Evolutionary conservation across 2,113 vertebrate species (phyloP), one percentile per base, ranked within the genome.

Genomic region (Hydrolagus affinis): DNA sequence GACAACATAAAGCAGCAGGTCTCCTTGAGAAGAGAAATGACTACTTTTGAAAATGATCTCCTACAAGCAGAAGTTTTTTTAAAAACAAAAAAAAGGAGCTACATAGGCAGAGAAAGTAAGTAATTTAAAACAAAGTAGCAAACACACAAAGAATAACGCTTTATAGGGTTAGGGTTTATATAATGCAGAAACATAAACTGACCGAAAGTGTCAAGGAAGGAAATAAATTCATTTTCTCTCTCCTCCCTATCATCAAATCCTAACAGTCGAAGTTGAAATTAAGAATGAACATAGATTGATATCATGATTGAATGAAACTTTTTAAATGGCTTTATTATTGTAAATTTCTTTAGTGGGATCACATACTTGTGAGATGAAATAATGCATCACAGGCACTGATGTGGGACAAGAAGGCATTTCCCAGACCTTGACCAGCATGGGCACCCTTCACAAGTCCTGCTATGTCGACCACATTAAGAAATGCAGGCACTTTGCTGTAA

Each of bases 371-470:
- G 93, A 99, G 96, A 91, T 99, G 97, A 93, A 98, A 98, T 91
- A 99, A 97, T 86, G 90, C 94, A 75, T 99, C 98, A 86, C 98
- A 99, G 89, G 98, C 98, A 23, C 96, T 98, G 92, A 99, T 99
- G 91, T 99, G 93, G 71, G 98, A 99, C 89, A 99, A 93, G 92
- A 99, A 99, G 88, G 96, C 96, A 75, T 99, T 99, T 89, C 98
- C 98, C 86, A 99, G 92, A 86, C 98, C 98, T 90, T 99, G 97
- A 23, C 98, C 98, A 30, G 94, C 90, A 68, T 98, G 96, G 70
- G 97, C 98, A 88, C 97, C 98, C 91, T 98, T 99, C 88, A 99
- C 97, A 87, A 99, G 95, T 59, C 98, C 98, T 87, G 97, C 98
- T 87, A 99, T 98, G 92, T 99, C 98, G 91, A 99, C 97, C 73